Conservation (phyloP, 2,113 vertebrate species). For the Ctenomys sociabilis region DNA sequence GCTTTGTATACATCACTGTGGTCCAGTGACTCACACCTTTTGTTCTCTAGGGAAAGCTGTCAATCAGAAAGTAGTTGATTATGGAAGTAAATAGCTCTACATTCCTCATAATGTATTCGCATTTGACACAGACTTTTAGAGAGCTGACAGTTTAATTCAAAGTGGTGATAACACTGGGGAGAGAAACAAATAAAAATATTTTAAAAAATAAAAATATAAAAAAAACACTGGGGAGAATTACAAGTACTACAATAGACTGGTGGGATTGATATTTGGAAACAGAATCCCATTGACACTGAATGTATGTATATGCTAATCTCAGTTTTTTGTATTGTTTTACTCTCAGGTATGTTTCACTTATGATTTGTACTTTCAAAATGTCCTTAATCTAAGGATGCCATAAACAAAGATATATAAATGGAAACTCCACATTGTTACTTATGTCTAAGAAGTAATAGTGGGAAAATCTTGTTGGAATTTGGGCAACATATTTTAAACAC, state of each 20-base stretch:
- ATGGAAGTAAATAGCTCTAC: conserved; percentile 18
- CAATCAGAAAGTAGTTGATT: conserved; percentile 37
- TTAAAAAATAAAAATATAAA: too few species aligned
- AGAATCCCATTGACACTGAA: background rate
- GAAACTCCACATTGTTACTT: conserved; percentile 49
- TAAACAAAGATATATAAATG: conserved; percentile 50
- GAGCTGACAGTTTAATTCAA: background rate
- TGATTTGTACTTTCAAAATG: conserved; percentile 54
- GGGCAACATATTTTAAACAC: conserved; percentile 59
- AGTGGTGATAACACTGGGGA: background rate
- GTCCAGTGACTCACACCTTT: background rate
- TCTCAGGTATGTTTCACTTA: conserved; percentile 19
- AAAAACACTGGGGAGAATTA: background rate
- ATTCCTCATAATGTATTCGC: conserved; percentile 6
- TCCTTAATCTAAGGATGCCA: conserved; percentile 51
- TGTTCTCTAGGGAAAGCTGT: conserved; percentile 48
- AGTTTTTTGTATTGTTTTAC: conserved; percentile 25
- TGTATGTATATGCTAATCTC: conserved; percentile 3
- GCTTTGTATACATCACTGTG: background rate
- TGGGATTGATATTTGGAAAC: background rate
- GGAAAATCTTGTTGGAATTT: conserved; percentile 64
- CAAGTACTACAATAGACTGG: background rate
- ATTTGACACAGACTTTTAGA: conserved; percentile 48
- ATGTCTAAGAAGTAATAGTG: conserved; percentile 45
- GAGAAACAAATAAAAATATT: too few species aligned